Evolutionary conservation across 2,888 invertebrate species (phyloP).

Genomic region (Deilephila elpenor): DNA sequence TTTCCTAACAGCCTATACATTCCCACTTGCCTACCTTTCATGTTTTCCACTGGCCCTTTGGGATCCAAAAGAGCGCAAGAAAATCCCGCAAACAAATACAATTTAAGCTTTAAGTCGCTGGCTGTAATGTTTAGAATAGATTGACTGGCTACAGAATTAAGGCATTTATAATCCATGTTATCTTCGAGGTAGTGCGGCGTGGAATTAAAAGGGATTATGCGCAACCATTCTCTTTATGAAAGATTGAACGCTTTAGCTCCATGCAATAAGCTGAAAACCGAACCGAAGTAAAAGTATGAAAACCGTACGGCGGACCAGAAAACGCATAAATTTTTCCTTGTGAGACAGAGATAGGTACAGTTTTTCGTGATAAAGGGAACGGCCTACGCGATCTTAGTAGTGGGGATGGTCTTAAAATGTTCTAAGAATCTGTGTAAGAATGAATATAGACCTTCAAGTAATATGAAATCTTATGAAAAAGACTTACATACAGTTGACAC

Average conservation of each 20-base stretch:
- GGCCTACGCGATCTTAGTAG: conserved; percentile 74
- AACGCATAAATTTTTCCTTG: conserved; percentile 77
- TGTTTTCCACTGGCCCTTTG: conserved; percentile 63
- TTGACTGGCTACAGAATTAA: neutral
- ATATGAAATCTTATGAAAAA: conserved; percentile 21
- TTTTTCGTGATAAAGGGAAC: conserved; percentile 79
- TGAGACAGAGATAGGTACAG: conserved; percentile 75
- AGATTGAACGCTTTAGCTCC: conserved; percentile 1
- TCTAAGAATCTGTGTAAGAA: conserved; percentile 64
- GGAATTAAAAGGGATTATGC: conserved; percentile 48
- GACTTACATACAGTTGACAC: neutral
- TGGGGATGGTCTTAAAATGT: conserved; percentile 81
- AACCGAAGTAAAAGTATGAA: conserved; percentile 49
- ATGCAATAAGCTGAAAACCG: conserved; percentile 48
- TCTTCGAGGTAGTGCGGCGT: conserved; percentile 35
- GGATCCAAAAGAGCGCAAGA: conserved; percentile 45
- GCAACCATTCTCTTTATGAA: neutral
- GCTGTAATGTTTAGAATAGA: neutral
- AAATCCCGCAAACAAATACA: neutral
- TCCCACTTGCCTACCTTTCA: conserved; percentile 76
- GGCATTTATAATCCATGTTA: conserved; percentile 21
- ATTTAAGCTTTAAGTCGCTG: neutral
- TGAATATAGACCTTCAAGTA: conserved; percentile 47
- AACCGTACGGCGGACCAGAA: conserved; percentile 65
- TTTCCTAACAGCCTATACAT: conserved; percentile 70